Evolutionary conservation across 2,797 vertebrate genomes (phyloP), one percentile per base, ranked within the genome.

Genomic region (Diplodus sargus): DNA sequence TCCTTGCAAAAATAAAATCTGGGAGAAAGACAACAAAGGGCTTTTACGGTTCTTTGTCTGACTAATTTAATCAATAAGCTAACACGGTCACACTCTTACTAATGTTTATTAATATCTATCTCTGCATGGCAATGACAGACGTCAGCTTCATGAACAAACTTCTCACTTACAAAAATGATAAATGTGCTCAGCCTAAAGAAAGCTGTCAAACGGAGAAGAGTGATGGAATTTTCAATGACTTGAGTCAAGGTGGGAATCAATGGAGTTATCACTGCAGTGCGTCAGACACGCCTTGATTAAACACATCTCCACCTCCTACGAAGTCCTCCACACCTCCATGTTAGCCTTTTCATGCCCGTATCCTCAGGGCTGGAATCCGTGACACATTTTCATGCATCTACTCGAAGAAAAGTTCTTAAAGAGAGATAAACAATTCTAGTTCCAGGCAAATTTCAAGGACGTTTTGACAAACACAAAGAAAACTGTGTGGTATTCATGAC

Each of bases 241-340:
- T 39, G 6, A 70, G 56, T 61, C 34, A 68, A 53, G 49, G 47
- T 78, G 67, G 61, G 43, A 60, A 71, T 76, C 14, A 39, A 39
- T 11, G 39, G 34, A 85, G 48, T 77, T 71, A 42, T 75, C 72
- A 47, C 70, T 69, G 74, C 79, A 69, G 68, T 52, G 79, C 56
- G 15, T 71, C 72, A 63, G 72, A 70, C 70, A 23, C 39, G 22
- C 68, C 71, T 65, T 30, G 42, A 71, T 62, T 51, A 73, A 73
- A 68, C 45, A 60, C 58, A 43, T 54, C 43, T 60, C 30, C 71
- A 39, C 59, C 78, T 61, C 58, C 53, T 14, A 47, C 30, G 23
- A 15, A 4, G 45, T 67, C 22, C n/a, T 53, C 34, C 65, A 58
- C 72, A 57, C 18, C 62, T 43, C 17, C 28, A 5, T 0, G 4